Base-by-base conservation (phyloP, 2,888 invertebrate genomes). In the Clitarchus hookeri region DNA sequence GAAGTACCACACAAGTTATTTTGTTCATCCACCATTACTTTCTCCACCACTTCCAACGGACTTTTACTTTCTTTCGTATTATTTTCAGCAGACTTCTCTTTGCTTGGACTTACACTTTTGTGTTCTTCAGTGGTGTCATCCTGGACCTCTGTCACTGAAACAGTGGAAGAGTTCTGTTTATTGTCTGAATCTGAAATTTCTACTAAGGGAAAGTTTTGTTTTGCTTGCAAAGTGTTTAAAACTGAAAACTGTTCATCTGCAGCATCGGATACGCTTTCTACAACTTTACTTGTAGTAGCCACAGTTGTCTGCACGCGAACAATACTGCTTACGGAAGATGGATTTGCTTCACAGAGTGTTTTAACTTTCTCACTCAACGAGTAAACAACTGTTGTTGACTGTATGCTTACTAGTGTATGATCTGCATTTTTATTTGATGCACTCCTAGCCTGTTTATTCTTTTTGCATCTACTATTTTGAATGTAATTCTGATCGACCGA, bases 301-400 rank as follows among this genome's bases (percentile, higher is more conserved):
- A 65, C 65, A n/a, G 65, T 65, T 65, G 65, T 65, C 16, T 65
- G 65, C 65, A 65, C n/a, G 19, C n/a, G 65, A 65, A 65, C 65
- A 65, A 65, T 65, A n/a, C 65, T 65, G n/a, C 65, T 23, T 23
- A 65, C 23, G 11, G 65, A 65, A 65, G 65, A 65, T 16, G 65
- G 16, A 65, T 6, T 65, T n/a, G 65, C n/a, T 23, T 65, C 65
- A 16, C 8, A 16, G 65, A n/a, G 65, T 65, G 3, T 65, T 8
- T 65, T 65, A 23, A 2, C 65, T n/a, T n/a, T 65, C 65, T 65
- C 65, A 19, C 8, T 23, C n/a, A 65, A 65, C 16, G 65, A 65
- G 65, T 65, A 65, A n/a, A 65, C 65, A 65, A 65, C 65, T n/a
- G 65, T 65, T 65, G 65, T 65, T n/a, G 65, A 65, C 65, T 65